Conservation (phyloP, 2,888 invertebrate species). For the Volucella zonaria region DNA sequence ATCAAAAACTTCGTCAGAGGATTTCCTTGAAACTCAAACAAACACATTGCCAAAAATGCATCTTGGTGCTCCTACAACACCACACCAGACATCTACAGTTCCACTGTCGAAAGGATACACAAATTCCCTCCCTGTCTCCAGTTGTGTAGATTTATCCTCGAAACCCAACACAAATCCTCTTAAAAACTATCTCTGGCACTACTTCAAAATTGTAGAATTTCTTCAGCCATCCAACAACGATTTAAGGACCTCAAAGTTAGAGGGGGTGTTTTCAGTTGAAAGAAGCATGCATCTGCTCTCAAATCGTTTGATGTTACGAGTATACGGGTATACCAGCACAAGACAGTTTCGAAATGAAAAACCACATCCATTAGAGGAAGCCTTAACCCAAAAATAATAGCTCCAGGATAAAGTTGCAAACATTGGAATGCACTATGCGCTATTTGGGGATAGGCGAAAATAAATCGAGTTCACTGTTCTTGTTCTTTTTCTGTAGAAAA, state of each 20-base stretch:
- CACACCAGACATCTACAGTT: not conserved
- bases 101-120: constrained; percentile 5
- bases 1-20: constrained; percentile 19
- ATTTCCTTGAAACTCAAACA: constrained; percentile 29
- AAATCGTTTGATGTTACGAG: constrained; percentile 31
- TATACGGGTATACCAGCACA: not conserved
- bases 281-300: constrained; percentile 35
- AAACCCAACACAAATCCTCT: constrained; percentile 29
- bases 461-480: not conserved
- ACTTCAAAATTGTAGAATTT: constrained; percentile 34
- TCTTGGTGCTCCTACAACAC: not conserved
- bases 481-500: too few relatives aligned
- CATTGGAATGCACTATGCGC: constrained; percentile 42
- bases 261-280: not conserved
- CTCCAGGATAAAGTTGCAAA: constrained; percentile 50
- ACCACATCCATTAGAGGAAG: constrained; percentile 56
- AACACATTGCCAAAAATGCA: constrained; percentile 12
- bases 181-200: constrained; percentile 29
- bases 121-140: constrained; percentile 4
- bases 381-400: constrained; percentile 44
- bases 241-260: not conserved
- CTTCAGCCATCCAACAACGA: not conserved
- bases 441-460: not conserved
- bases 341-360: constrained; percentile 22
- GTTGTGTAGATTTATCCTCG: constrained; percentile 1